A percentile compares a stretch with the other conserved stretches of the same genome.
Conservation (phyloP, 2,888 invertebrate species). For the Hoplodrina ambigua region DNA sequence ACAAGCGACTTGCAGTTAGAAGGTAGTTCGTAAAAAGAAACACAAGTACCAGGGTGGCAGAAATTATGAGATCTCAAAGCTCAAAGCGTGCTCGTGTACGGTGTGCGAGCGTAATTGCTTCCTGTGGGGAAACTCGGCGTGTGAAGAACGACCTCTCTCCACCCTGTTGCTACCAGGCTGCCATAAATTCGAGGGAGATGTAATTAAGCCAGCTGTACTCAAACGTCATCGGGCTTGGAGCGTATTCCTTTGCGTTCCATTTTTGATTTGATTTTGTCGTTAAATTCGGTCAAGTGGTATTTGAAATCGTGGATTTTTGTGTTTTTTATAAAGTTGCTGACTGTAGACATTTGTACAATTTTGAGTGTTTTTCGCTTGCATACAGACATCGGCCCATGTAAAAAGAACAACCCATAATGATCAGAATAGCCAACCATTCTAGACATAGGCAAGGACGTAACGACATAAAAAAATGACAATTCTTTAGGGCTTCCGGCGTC, state of each 20-base stretch:
- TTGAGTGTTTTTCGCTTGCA: too few species aligned
- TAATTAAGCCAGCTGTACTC: conserved; percentile 70
- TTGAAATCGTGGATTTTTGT: conserved; percentile 18
- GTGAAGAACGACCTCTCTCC: conserved; percentile 76
- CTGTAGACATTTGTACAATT: too few species aligned
- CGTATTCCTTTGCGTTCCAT: conserved; percentile 52
- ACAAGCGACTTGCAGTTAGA: conserved; percentile 16
- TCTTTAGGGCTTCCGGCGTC: too few species aligned
- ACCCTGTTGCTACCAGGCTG: conserved; percentile 75
- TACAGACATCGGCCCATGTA: too few species aligned
- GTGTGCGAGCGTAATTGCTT: conserved; percentile 75
- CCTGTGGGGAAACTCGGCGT: conserved; percentile 79
- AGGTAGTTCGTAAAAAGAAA: conserved; percentile 59
- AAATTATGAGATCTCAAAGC: conserved; percentile 74
- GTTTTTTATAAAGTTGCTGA: neutral
- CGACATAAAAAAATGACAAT: too few species aligned
- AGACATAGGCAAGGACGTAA: neutral
- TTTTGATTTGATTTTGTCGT: conserved; percentile 54
- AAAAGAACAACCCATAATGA: too few species aligned
- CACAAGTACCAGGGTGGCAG: conserved; percentile 70
- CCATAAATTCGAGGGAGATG: conserved; percentile 72
- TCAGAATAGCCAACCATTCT: neutral
- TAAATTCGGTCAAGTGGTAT: conserved; percentile 47
- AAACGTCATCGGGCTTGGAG: conserved; percentile 52
- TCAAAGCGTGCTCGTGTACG: conserved; percentile 72